Conservation (phyloP, 2,797 vertebrate species). For the Todus mexicanus region DNA sequence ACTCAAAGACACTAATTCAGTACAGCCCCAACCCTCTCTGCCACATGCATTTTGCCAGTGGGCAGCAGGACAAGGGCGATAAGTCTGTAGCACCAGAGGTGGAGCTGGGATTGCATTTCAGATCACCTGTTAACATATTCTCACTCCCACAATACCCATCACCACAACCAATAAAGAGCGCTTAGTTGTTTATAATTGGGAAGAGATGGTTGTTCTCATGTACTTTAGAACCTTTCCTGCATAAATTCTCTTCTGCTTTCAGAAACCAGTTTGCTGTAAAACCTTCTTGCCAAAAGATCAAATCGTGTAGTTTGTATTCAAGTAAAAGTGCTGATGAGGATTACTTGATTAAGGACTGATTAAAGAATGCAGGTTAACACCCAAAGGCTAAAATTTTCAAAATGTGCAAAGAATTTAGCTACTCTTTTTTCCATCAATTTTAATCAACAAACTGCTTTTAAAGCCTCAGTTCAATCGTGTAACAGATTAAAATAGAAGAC, state of each 20-base stretch:
- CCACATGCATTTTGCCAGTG: not conserved
- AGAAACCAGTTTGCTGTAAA: not conserved
- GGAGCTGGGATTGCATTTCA: not conserved
- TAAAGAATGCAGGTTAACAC: not conserved
- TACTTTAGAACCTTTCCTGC: not conserved
- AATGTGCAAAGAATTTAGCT: not conserved
- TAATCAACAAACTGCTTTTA: slow-evolving; percentile 3
- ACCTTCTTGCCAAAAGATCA: not conserved
- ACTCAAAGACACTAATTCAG: not conserved
- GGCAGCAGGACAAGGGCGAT: not conserved
- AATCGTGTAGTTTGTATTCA: not conserved
- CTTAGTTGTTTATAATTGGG: not conserved
- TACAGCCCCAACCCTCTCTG: not conserved
- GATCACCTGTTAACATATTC: not conserved
- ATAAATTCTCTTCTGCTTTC: not conserved
- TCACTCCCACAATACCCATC: not conserved
- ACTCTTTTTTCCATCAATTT: not conserved
- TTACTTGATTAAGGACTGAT: not conserved
- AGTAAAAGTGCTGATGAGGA: not conserved
- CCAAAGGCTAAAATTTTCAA: not conserved
- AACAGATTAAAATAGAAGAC: not conserved
- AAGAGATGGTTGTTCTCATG: not conserved
- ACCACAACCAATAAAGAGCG: not conserved
- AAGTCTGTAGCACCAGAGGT: not conserved
- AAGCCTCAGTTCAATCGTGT: not conserved